Conservation (phyloP, 2,113 vertebrate species). For the Lontra canadensis region DNA sequence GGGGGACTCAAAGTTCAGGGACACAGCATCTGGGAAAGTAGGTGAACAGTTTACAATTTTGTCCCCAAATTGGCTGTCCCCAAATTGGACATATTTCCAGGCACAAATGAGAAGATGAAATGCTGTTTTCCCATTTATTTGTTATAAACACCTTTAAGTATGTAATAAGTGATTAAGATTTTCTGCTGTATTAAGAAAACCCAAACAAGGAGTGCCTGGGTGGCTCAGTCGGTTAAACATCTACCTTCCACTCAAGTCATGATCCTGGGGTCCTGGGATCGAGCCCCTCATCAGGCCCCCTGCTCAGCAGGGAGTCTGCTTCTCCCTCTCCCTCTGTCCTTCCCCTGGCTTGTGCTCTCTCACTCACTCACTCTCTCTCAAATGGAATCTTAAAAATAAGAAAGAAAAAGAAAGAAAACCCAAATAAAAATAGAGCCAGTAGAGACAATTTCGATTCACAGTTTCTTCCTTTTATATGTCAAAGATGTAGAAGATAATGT, state of each 20-base stretch:
- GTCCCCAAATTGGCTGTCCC: neutral
- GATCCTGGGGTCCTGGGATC: neutral
- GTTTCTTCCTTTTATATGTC: neutral
- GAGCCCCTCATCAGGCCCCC: neutral
- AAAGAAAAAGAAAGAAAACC: neutral
- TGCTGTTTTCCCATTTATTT: neutral
- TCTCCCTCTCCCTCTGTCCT: neutral
- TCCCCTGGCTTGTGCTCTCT: neutral
- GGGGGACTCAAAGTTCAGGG: neutral
- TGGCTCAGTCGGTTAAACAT: neutral
- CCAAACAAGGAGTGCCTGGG: neutral
- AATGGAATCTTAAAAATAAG: neutral
- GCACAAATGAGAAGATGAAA: neutral
- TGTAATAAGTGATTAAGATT: neutral
- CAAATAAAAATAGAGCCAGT: neutral
- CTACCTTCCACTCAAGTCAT: neutral
- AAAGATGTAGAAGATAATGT: accelerated
- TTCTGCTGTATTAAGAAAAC: neutral
- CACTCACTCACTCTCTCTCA: neutral
- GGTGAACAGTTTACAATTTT: neutral
- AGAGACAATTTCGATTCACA: accelerated
- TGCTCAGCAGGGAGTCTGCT: neutral
- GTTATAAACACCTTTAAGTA: neutral
- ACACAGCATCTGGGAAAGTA: neutral
- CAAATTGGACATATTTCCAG: neutral